Evolutionary conservation across 2,888 invertebrate genomes (phyloP).

Genomic region (Rhamphomyia laevipes): DNA sequence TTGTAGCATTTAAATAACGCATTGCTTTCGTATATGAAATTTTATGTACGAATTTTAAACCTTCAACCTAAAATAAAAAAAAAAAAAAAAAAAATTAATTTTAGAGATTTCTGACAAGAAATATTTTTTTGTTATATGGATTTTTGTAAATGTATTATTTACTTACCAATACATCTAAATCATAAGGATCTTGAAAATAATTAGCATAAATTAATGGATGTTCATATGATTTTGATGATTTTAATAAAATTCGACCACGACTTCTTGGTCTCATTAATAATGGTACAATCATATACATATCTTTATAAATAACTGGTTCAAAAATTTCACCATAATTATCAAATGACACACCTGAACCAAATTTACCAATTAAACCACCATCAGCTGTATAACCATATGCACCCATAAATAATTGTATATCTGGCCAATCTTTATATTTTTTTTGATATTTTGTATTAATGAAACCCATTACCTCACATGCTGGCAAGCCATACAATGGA

Average conservation of each 20-base stretch:
- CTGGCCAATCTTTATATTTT: slow-evolving; percentile 57
- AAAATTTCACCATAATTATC: slow-evolving; percentile 55
- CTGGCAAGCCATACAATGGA: slow-evolving; percentile 61
- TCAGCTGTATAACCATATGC: slow-evolving; percentile 66
- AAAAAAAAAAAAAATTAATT: slow-evolving; percentile 2
- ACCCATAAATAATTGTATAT: slow-evolving; percentile 64
- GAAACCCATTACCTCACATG: slow-evolving; percentile 69
- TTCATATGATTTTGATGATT: slow-evolving; percentile 53
- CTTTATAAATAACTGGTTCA: slow-evolving; percentile 55
- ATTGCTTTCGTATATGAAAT: slow-evolving; percentile 50
- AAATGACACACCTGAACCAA: slow-evolving; percentile 53
- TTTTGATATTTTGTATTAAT: slow-evolving; percentile 61
- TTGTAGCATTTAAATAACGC: slow-evolving; percentile 46
- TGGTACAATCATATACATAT: slow-evolving; percentile 56
- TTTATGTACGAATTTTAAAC: slow-evolving; percentile 54
- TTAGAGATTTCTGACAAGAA: neutral
- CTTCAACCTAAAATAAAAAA: slow-evolving; percentile 51
- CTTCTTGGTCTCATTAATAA: slow-evolving; percentile 63
- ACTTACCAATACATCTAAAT: slow-evolving; percentile 58
- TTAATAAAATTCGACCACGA: slow-evolving; percentile 54
- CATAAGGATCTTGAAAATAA: slow-evolving; percentile 62
- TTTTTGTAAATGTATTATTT: neutral
- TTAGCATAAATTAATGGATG: slow-evolving; percentile 81
- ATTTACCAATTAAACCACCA: slow-evolving; percentile 61
- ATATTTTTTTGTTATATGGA: neutral